These are phyloP conservation scores for Vanessa cardui DNA, from an alignment of 2,888 invertebrate species.

Conservation along the genomic window DNA sequence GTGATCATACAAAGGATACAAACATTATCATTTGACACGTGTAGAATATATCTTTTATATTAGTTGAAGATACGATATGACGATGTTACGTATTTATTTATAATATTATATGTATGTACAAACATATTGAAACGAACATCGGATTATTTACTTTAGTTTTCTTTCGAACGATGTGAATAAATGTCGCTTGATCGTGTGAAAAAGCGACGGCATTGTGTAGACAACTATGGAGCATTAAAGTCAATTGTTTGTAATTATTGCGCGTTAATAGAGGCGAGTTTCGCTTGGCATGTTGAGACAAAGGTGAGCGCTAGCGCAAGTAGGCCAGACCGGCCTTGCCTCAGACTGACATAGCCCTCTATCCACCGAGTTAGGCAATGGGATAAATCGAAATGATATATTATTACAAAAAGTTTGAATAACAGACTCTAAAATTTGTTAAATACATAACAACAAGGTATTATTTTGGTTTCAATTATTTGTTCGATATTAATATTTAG, in stretches of 20 bases:
- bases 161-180: conserved; percentile 19
- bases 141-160: conserved; percentile 2
- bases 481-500: too few species aligned
- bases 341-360: conserved; percentile 59
- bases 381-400: conserved; percentile 31
- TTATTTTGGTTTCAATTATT: too few species aligned
- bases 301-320: conserved; percentile 68
- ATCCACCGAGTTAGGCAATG: conserved; percentile 47
- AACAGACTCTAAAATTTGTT: not conserved
- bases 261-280: conserved; percentile 53
- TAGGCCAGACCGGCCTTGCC: conserved; percentile 74
- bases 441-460: too few species aligned
- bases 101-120: not conserved
- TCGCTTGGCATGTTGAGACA: conserved; percentile 54
- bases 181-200: conserved; percentile 33
- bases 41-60: conserved; percentile 32
- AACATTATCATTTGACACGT: conserved; percentile 34
- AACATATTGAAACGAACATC: not conserved
- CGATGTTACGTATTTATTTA: conserved; percentile 9
- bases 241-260: conserved; percentile 47
- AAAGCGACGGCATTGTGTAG: conserved; percentile 32
- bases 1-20: conserved; percentile 23
- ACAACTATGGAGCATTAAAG: conserved; percentile 37
- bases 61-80: conserved; percentile 22
- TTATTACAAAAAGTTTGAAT: not conserved